Base-by-base conservation (phyloP, 2,888 invertebrate species). In the Thera obeliscata region DNA sequence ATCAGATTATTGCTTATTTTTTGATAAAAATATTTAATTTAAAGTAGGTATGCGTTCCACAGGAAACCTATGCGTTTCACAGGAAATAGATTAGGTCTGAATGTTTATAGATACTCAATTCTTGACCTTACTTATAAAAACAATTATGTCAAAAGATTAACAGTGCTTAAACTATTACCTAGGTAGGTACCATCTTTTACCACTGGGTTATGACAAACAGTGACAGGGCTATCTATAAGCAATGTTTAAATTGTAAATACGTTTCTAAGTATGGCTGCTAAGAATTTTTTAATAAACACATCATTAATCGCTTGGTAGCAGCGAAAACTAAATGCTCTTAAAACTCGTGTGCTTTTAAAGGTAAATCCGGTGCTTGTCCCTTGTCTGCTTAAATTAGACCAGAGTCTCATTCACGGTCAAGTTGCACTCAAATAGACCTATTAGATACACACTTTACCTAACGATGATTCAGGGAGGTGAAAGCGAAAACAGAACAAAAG, bases 381-480 rank as follows among this genome's bases (percentile, higher is more conserved):
- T 59, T 61, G 61, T 50, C 54, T 2, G 49, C 74, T 74, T 78
- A 74, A 66, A 77, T 72, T 76, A 78, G 71, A 71, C 50, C 50
- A 11, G 43, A 71, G 66, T 74, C 58, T 72, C 72, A 77, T 41
- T 57, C 65, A 58, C 71, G 71, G 69, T 73, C 72, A 60, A 71
- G 55, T 72, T 63, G 35, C 43, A 66, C 66, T 61, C 54, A 63
- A 64, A 71, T 48, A 62, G 70, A 67, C 36, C 58, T 66, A 65
- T 75, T 64, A 70, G 70, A 68, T 69, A 61, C 64, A 56, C 62
- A 68, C 38, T 66, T 71, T 72, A 75, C 66, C 66, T 68, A 63
- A 60, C 68, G 71, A 77, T 81, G 83, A 84, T 73, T 82, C 80
- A 82, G 76, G 75, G 76, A 82, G 78, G 81, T 81, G 80, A 81